Percentiles rank a stretch among this genome's conserved stretches.
Evolutionary conservation across 2,797 vertebrate species (phyloP).

Genomic region (Chaunax sp.): DNA sequence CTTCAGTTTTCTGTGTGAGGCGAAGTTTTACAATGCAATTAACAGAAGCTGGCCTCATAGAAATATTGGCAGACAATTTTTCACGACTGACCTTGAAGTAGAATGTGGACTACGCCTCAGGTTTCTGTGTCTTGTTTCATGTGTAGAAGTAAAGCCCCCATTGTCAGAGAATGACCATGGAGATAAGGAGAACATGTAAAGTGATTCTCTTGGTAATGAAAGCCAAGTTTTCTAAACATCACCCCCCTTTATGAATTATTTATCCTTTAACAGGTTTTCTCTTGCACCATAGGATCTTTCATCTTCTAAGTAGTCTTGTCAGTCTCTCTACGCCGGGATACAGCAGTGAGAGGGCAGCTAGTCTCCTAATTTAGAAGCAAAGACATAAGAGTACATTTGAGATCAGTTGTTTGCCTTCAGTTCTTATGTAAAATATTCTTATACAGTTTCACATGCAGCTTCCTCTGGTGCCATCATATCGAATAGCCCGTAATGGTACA

Average conservation of each 20-base stretch:
- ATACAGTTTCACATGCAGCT: no score
- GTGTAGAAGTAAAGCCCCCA: constrained; percentile 27
- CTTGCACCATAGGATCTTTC: constrained; percentile 49
- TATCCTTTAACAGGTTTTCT: constrained; percentile 59
- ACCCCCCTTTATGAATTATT: constrained; percentile 43
- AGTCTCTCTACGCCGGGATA: constrained; percentile 25
- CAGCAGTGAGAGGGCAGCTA: constrained; percentile 18
- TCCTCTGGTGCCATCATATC: background rate
- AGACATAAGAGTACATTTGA: constrained; percentile 39
- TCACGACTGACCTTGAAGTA: constrained; percentile 42
- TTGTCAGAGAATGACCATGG: constrained; percentile 43
- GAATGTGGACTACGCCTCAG: constrained; percentile 19
- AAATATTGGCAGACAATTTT: constrained; percentile 56
- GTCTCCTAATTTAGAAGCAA: constrained; percentile 51
- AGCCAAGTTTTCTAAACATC: constrained; percentile 31
- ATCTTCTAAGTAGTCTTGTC: constrained; percentile 57
- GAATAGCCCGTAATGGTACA: background rate
- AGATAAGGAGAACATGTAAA: constrained; percentile 41
- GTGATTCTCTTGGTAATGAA: constrained; percentile 41
- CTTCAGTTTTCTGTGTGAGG: constrained; percentile 18
- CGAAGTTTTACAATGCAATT: constrained; percentile 14
- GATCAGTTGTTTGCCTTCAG: background rate
- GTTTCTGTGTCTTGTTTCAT: constrained; percentile 40
- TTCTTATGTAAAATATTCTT: background rate
- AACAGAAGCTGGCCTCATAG: constrained; percentile 11